phyloP scores from a whole-genome alignment of 2,113 vertebrate genomes.

The Anhinga anhinga region DNA sequence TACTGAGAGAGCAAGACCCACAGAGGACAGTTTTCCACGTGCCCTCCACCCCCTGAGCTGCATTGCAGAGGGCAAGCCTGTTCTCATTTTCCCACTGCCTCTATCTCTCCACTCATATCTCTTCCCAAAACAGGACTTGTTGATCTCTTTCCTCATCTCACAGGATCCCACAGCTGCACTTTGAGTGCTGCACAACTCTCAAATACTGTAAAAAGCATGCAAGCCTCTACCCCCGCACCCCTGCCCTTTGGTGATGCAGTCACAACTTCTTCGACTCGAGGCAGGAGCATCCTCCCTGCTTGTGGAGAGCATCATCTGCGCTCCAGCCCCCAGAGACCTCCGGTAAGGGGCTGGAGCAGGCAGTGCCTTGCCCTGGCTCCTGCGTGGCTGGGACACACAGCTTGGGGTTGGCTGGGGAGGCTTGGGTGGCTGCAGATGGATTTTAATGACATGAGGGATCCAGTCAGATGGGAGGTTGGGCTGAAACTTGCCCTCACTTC shows the following conservation, averaged over 20 bases:
- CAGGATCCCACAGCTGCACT: neutral
- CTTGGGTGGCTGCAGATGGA: neutral
- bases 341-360: neutral
- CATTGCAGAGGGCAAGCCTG: neutral
- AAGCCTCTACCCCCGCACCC: neutral
- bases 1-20: neutral
- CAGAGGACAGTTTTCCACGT: neutral
- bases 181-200: neutral
- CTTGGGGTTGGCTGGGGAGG: neutral
- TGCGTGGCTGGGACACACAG: fast-evolving
- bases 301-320: neutral
- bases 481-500: neutral
- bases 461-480: neutral
- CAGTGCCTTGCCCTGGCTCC: neutral
- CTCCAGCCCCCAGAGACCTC: neutral
- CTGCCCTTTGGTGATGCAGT: neutral
- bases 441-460: neutral
- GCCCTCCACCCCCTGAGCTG: fast-evolving
- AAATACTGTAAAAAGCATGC: fast-evolving
- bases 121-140: neutral
- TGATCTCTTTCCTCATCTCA: neutral
- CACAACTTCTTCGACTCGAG: fast-evolving
- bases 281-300: neutral
- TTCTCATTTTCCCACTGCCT: neutral
- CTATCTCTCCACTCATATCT: neutral